Evolutionary conservation across 2,888 invertebrate species (phyloP).

Genomic region (Entomobrya multifasciata): DNA sequence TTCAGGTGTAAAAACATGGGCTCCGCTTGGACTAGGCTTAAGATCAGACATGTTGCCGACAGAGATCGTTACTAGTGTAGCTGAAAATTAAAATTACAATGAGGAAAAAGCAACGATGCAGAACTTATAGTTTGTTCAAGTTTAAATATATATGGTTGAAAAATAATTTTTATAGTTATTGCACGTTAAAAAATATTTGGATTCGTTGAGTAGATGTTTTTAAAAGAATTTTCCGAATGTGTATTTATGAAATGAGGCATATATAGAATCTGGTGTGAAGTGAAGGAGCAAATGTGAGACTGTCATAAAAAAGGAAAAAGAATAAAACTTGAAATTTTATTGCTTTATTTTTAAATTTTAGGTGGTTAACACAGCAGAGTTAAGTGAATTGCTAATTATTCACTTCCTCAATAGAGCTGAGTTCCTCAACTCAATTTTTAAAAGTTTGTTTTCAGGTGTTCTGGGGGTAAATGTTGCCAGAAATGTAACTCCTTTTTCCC

Average conservation of each 20-base stretch:
- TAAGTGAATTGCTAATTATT: constrained; percentile 62
- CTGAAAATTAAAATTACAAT: background rate
- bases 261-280: constrained; percentile 23
- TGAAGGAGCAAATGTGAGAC: constrained; percentile 29
- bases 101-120: background rate
- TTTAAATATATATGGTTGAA: too few relatives aligned
- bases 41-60: constrained; percentile 60
- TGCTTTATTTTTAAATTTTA: constrained; percentile 12
- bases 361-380: constrained; percentile 31
- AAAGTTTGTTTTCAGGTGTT: background rate
- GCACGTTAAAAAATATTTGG: too few relatives aligned
- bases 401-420: background rate
- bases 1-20: constrained; percentile 40
- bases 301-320: constrained; percentile 25
- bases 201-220: too few relatives aligned
- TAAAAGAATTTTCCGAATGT: background rate
- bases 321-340: constrained; percentile 36
- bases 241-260: background rate
- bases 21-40: constrained; percentile 47
- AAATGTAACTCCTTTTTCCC: constrained; percentile 40
- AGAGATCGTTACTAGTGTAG: constrained; percentile 20
- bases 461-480: background rate
- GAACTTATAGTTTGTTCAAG: too few relatives aligned
- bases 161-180: too few relatives aligned
- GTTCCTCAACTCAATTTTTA: too few relatives aligned